phyloP scores from a whole-genome alignment of 2,888 invertebrate genomes.

The Dasypolia templi region DNA sequence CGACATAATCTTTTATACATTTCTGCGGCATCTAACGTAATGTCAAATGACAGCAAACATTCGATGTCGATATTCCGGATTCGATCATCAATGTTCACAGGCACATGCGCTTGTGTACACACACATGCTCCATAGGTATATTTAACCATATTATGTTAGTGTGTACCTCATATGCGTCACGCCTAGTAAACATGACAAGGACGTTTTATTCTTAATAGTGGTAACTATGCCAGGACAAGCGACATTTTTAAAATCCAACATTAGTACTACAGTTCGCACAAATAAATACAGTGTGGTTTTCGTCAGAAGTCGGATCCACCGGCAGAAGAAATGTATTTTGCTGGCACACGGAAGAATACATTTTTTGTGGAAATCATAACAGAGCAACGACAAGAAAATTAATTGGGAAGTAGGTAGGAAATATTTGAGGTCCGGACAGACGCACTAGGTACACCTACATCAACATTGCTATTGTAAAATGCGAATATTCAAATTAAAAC shows the following conservation, averaged over 20 bases:
- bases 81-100: slow-evolving; percentile 80
- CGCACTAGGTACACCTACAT: background rate
- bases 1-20: slow-evolving; percentile 87
- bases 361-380: slow-evolving; percentile 7
- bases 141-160: slow-evolving; percentile 67
- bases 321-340: background rate
- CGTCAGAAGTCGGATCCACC: background rate
- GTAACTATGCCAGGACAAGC: background rate
- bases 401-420: background rate
- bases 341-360: background rate
- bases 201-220: slow-evolving; percentile 66
- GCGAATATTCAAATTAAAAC: slow-evolving; percentile 10
- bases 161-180: slow-evolving; percentile 63
- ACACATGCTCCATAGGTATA: slow-evolving; percentile 58
- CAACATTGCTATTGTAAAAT: background rate
- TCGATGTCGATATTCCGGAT: slow-evolving; percentile 83
- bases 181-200: slow-evolving; percentile 72
- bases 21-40: slow-evolving; percentile 84
- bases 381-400: background rate
- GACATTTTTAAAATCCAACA: slow-evolving; percentile 23
- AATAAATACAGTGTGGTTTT: background rate
- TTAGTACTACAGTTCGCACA: background rate
- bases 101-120: slow-evolving; percentile 59
- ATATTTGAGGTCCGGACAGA: background rate
- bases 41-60: slow-evolving; percentile 82